Percentiles rank a stretch among this genome's conserved stretches.
These are phyloP conservation scores for Beaufortia kweichowensis DNA, from an alignment of 2,113 vertebrate species.

Conservation along the genomic window DNA sequence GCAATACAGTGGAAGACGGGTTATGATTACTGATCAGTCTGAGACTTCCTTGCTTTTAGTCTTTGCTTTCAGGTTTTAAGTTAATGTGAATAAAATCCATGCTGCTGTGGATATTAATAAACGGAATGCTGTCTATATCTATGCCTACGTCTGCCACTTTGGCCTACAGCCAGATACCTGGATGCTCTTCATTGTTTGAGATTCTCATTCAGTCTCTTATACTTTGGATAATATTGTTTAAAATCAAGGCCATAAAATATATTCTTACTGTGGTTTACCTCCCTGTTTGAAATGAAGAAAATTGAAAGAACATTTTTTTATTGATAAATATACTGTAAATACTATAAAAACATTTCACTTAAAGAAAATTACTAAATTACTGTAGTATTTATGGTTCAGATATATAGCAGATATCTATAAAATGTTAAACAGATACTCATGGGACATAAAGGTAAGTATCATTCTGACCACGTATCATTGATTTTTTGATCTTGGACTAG, in stretches of 20 bases:
- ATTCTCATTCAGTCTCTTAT: background rate
- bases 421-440: slow-evolving; percentile 1
- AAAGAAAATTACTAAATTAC: no score
- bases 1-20: background rate
- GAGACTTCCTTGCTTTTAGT: background rate
- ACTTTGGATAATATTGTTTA: background rate
- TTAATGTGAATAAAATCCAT: background rate
- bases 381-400: no score
- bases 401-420: background rate
- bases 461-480: background rate
- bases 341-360: no score
- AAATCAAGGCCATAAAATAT: background rate
- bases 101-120: background rate
- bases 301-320: no score
- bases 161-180: slow-evolving; percentile 8
- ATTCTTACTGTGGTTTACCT: background rate
- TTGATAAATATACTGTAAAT: no score
- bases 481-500: background rate
- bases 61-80: background rate
- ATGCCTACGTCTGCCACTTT: background rate
- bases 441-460: background rate
- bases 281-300: background rate
- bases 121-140: background rate
- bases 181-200: background rate
- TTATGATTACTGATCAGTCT: background rate